Conservation (phyloP, 2,797 vertebrate genomes). For the Syndactyla subalaris region DNA sequence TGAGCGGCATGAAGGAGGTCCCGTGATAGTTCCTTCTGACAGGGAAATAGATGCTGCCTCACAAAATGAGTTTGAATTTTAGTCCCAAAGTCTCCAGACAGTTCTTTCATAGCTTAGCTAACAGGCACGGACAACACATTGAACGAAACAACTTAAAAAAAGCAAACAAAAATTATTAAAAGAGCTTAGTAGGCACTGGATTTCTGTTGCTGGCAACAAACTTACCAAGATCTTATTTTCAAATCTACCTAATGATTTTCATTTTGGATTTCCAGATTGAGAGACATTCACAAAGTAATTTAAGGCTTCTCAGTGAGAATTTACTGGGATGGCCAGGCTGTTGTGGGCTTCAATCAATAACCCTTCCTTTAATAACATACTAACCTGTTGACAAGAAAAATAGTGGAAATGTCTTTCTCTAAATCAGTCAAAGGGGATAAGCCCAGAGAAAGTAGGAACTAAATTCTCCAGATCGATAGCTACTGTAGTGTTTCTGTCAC, state of each 20-base stretch:
- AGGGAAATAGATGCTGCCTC: slow-evolving; percentile 47
- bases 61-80: slow-evolving; percentile 50
- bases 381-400: slow-evolving; percentile 4
- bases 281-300: not conserved
- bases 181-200: not conserved
- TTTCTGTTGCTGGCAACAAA: not conserved
- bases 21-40: not conserved
- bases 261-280: not conserved
- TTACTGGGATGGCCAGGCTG: not conserved
- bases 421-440: slow-evolving; percentile 10
- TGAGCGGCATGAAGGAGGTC: slow-evolving; percentile 28
- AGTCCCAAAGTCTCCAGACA: slow-evolving; percentile 36
- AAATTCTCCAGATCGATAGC: not conserved
- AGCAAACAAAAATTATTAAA: not conserved
- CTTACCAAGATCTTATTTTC: not conserved
- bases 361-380: not conserved
- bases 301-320: not conserved
- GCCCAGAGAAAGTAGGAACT: not conserved
- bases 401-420: not conserved
- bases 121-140: not conserved
- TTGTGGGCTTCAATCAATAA: not conserved
- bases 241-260: not conserved
- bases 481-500: not conserved
- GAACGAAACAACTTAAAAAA: not conserved
- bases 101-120: not conserved